Evolutionary conservation across 1,140 invertebrate species (phyloP), one percentile per base, ranked within the genome.

Genomic region (Bicyclus anynana): DNA sequence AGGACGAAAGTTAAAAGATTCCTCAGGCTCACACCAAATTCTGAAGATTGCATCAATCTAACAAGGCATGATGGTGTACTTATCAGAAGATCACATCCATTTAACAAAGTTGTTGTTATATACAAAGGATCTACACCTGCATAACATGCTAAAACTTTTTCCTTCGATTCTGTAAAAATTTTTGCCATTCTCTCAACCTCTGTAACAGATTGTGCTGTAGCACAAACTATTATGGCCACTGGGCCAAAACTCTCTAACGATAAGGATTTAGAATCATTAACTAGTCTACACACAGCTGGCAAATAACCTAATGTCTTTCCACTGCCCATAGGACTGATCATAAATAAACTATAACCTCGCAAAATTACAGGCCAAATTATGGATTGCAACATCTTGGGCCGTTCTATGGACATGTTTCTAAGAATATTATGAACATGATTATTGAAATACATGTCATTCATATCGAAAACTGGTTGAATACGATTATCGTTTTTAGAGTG

Each of bases 301-400:
- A 90, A 58, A 73, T 91, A 91, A 0, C 87, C 87, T 53, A 91
- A 67, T 9, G 90, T 90, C 67, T 91, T 91, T 1, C 90, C 90
- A 54, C 89, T 84, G 13, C 67, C 62, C 12, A 68, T 53, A 2
- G 84, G 77, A 55, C 84, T 75, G 0, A 91, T 68, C 58, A 90
- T 69, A 42, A 90, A 84, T 1, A 86, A 59, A 54, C 90, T 89
- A 27, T 87, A 77, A 0, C 87, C 84, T 5, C 89, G 69, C 27
- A 90, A 65, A 52, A 91, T 80, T 5, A 81, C 77, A 21, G 72
- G 63, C 89, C 90, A 91, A 0, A 84, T 79, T 9, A 90, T 80
- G 0, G 75, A 76, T 56, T 91, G 90, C 14, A 90, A 46, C 51
- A 72, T 78, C 74, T 79, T 85, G 0, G 80, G 77, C 2, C 49